These are phyloP conservation scores for Athripsodes cinereus DNA, from an alignment of 2,888 invertebrate species.

Conservation along the genomic window DNA sequence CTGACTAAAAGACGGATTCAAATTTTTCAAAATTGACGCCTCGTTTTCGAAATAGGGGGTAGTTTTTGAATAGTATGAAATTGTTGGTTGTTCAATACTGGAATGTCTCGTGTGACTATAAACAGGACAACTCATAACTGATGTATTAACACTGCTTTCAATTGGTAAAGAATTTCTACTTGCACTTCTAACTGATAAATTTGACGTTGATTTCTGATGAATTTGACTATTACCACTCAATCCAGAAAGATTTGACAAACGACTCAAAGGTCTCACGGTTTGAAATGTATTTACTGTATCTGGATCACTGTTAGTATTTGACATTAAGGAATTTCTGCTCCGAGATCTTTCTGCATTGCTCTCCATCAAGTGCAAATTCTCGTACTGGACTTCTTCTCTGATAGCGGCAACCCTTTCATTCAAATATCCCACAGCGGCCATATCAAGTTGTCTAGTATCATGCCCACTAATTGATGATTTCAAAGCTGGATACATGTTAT, in stretches of 20 bases:
- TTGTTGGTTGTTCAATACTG: conserved; percentile 32
- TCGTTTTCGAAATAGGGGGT: conserved; percentile 22
- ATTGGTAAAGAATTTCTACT: conserved; percentile 24
- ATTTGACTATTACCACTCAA: conserved; percentile 29
- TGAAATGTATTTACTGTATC: conserved; percentile 27
- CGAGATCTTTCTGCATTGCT: conserved; percentile 16
- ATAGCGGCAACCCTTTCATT: conserved; percentile 27
- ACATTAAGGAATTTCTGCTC: conserved; percentile 25
- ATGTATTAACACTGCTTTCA: conserved; percentile 12
- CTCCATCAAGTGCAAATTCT: conserved; percentile 25
- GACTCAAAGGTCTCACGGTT: conserved; percentile 33
- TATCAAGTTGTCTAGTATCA: conserved; percentile 18
- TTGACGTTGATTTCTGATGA: conserved; percentile 11
- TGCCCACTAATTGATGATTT: conserved; percentile 34
- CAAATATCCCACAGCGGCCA: conserved; percentile 22
- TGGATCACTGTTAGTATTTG: conserved; percentile 24
- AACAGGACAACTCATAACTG: conserved; percentile 5
- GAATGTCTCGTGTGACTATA: conserved; percentile 25
- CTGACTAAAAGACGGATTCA: conserved; percentile 36
- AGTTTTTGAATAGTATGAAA: conserved; percentile 48
- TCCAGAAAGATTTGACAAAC: conserved; percentile 34
- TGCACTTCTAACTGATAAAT: conserved; percentile 20
- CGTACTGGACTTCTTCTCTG: conserved; percentile 27
- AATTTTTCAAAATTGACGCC: conserved; percentile 36
- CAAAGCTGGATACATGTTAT: conserved; percentile 36